These are phyloP conservation scores for Rhogogaster chlorosoma DNA, from an alignment of 2,888 invertebrate genomes.

Conservation along the genomic window DNA sequence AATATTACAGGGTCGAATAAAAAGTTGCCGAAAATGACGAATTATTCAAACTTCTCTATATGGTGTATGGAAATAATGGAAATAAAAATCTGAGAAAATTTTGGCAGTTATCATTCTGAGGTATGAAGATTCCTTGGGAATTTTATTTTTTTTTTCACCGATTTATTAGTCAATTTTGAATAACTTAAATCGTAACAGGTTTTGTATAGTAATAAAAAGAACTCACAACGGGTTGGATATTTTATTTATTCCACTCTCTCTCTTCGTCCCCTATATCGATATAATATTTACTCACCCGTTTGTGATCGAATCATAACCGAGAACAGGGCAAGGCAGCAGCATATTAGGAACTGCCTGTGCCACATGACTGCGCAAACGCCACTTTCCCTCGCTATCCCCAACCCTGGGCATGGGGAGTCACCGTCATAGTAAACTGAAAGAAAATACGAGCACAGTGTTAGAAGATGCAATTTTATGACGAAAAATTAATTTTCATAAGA, in stretches of 20 bases:
- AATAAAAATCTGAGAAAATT: not conserved
- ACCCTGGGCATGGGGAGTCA: constrained; percentile 64
- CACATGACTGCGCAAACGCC: constrained; percentile 72
- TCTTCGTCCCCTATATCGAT: not conserved
- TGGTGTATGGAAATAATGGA: not conserved
- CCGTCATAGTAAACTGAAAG: constrained; percentile 70
- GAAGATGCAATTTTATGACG: not conserved
- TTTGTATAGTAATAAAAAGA: not conserved
- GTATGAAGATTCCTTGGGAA: not conserved
- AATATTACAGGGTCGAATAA: not conserved
- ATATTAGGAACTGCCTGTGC: constrained; percentile 74
- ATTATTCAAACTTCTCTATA: not conserved
- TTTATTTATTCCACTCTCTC: no score
- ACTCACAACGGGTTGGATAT: not conserved
- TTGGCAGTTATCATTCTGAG: no score
- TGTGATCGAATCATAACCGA: constrained; percentile 68
- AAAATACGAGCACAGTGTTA: not conserved
- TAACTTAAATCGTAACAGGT: not conserved
- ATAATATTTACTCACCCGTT: constrained; percentile 66
- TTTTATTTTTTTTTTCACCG: not conserved
- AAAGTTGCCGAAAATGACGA: not conserved
- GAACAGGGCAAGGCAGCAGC: constrained; percentile 73
- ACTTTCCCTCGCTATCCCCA: constrained; percentile 68
- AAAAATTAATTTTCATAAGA: no score
- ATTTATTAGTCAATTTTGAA: not conserved